Percentiles rank a stretch among this genome's conserved stretches.
Conservation (phyloP, 2,888 invertebrate species). For the Anorthoa munda region DNA sequence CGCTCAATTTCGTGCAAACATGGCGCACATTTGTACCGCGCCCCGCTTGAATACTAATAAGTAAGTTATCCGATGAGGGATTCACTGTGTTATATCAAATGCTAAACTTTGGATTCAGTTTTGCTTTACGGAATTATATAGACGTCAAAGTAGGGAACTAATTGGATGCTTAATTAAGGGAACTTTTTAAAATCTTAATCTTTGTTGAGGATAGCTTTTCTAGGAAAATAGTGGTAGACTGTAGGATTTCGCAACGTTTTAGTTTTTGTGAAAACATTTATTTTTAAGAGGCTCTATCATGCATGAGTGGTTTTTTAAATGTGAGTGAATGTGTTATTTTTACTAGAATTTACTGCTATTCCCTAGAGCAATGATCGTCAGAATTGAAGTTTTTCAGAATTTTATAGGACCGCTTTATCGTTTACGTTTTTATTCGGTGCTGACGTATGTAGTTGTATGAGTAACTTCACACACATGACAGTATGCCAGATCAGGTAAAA, state of each 20-base stretch:
- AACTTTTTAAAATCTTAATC: not conserved
- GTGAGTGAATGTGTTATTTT: not conserved
- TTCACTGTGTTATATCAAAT: constrained; percentile 32
- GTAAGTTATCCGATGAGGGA: constrained; percentile 22
- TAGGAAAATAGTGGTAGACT: not conserved
- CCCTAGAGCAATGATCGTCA: too few species aligned
- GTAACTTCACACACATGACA: too few species aligned
- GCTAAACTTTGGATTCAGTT: constrained; percentile 24
- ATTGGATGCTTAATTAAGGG: constrained; percentile 3
- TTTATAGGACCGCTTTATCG: too few species aligned
- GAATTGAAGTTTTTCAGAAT: not conserved
- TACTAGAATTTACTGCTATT: not conserved
- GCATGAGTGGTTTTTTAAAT: not conserved
- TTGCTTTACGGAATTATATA: constrained; percentile 3
- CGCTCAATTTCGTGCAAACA: constrained; percentile 73
- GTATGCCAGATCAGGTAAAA: too few species aligned
- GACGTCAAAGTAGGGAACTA: not conserved
- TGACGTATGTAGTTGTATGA: too few species aligned
- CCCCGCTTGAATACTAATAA: constrained; percentile 57
- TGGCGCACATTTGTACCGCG: constrained; percentile 56
- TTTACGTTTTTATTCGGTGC: too few species aligned
- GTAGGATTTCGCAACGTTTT: not conserved
- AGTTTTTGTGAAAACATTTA: not conserved
- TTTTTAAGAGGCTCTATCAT: not conserved
- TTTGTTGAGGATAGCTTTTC: not conserved